Evolutionary conservation across 2,113 vertebrate genomes (phyloP).

Genomic region (Archocentrus centrarchus): DNA sequence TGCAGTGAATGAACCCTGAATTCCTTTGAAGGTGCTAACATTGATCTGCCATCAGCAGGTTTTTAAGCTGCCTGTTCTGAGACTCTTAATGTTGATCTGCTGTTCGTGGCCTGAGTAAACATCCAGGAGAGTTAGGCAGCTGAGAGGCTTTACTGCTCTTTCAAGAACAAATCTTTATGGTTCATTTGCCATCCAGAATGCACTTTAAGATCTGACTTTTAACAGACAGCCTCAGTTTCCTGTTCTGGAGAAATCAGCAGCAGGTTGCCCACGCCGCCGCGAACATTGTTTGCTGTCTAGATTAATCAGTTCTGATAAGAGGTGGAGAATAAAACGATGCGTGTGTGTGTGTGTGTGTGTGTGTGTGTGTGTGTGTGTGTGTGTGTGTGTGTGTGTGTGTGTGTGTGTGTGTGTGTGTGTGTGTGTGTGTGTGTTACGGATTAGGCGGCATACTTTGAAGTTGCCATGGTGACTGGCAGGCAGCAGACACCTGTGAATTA

Average conservation of each 20-base stretch:
- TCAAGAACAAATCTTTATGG: conserved; percentile 36
- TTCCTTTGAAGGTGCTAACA: neutral
- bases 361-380: conserved; percentile 22
- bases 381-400: conserved; percentile 17
- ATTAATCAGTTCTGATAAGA: conserved; percentile 77
- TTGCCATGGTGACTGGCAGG: conserved; percentile 80
- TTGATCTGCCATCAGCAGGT: neutral
- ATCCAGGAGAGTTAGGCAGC: conserved; percentile 11
- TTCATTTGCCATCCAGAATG: conserved; percentile 44
- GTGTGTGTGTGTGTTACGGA: conserved; percentile 43
- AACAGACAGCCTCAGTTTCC: conserved; percentile 52
- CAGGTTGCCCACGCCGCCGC: conserved; percentile 25
- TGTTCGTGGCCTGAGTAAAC: conserved; percentile 5
- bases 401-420: conserved; percentile 9
- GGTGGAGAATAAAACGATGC: neutral
- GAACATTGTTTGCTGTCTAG: conserved; percentile 67
- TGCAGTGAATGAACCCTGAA: neutral
- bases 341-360: conserved; percentile 9
- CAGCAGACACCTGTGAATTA: conserved; percentile 85
- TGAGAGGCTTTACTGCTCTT: conserved; percentile 26
- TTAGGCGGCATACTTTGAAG: conserved; percentile 76
- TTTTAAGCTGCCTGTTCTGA: neutral
- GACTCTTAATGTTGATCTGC: neutral
- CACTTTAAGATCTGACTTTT: conserved; percentile 53
- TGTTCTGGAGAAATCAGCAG: conserved; percentile 43